Base-by-base conservation (phyloP, 2,888 invertebrate genomes). In the Argynnis bischoffii region DNA sequence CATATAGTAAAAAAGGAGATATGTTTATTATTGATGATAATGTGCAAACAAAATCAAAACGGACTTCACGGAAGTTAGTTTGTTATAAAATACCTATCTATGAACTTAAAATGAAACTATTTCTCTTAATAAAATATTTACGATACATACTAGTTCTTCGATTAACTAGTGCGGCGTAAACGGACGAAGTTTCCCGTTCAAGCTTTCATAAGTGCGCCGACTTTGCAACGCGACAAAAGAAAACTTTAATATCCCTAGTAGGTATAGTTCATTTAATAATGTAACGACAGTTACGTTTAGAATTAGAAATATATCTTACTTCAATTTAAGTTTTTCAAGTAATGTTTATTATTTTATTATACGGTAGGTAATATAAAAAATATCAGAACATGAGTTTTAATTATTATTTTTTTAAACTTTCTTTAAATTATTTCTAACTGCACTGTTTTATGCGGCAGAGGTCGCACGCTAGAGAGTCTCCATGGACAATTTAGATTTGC, bases 121-220 rank as follows among this genome's bases (percentile, higher is more conserved):
- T 53, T 61, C 53, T 61, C 61, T 61, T 61, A 31, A 53, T 51
- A 51, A 51, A 61, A 53, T 61, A 61, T 61, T 61, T 61, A 61
- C 61, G 64, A 68, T 70, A 70, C 69, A 71, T 72, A 51, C 50
- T 51, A 61, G 61, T 61, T 67, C 63, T 86, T 85, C 88, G 89
- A 89, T 84, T 89, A 88, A 71, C 69, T 74, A 71, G 69, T 67
- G 71, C 69, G 70, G 61, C 66, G 73, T 61, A 71, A 70, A 69
- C 72, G 61, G 69, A 56, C 57, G 53, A 75, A 74, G 73, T 75
- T 75, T 69, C 69, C 46, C 65, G 67, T 69, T 55, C 64, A 66
- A 75, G 69, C 70, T 73, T 73, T 67, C 66, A 73, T 74, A 74
- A 74, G 74, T 71, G 72, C 69, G 71, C n/a, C 64, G 70, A 71